Percentiles rank a stretch among this genome's conserved stretches.
Conservation (phyloP, 1,140 invertebrate genomes). For the Diabrotica virgifera region DNA sequence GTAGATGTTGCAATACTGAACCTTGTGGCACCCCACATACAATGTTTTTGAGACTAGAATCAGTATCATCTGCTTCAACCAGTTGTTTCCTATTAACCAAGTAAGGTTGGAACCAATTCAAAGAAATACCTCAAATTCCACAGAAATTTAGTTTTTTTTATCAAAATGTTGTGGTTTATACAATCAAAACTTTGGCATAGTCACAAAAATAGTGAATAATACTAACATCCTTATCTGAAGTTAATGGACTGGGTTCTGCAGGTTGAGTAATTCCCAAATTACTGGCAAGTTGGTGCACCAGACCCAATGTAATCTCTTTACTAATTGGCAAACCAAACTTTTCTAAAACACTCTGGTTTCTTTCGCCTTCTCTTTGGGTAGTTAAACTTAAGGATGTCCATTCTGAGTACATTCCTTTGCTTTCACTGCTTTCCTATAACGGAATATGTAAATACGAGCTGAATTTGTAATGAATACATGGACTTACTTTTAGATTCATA, state of each 20-base stretch:
- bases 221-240: conserved; percentile 71
- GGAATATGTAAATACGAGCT: conserved; percentile 10
- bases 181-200: no score
- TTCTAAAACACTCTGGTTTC: conserved; percentile 76
- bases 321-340: conserved; percentile 76
- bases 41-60: no score
- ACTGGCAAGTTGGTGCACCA: conserved; percentile 76
- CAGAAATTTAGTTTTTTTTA: no score
- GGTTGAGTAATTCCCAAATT: conserved; percentile 75
- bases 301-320: conserved; percentile 77
- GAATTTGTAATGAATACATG: conserved; percentile 15
- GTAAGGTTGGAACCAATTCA: no score
- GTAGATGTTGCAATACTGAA: no score
- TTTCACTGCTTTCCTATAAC: conserved; percentile 50
- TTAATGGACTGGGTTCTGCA: conserved; percentile 70
- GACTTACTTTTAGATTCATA: conserved; percentile 66
- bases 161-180: no score
- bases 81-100: no score
- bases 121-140: no score
- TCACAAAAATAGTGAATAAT: no score
- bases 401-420: conserved; percentile 79
- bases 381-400: conserved; percentile 75
- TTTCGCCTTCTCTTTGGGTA: conserved; percentile 64
- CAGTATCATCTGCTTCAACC: no score
- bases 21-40: no score